Base-by-base conservation (phyloP, 2,797 vertebrate genomes). In the Coregonus sp. region DNA sequence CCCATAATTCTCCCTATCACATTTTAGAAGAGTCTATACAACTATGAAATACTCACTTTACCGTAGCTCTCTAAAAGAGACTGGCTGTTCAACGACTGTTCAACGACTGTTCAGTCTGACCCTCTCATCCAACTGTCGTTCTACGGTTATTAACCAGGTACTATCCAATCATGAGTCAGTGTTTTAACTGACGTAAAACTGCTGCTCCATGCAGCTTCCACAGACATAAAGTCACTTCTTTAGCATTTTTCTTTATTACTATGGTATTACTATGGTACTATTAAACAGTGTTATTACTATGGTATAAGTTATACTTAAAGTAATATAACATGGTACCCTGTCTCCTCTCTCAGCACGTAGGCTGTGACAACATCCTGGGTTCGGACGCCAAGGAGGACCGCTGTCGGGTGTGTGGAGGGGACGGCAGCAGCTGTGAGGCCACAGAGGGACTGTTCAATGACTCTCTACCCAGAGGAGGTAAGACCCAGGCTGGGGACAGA, bases 321-420 rank as follows among this genome's bases (percentile, higher is more conserved):
- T 11, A 61, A 37, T 16, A 37, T 75, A 65, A 31, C 12, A 25
- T 74, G 40, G 9, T 11, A 47, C 11, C 2, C 40, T 47, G 12
- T 75, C 89, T 50, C 85, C 87, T 85, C 75, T 79, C 1, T 80
- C 89, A 99, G 98, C 98, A 99, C 71, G 98, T 99, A 88, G 98
- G 98, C 87, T 99, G 98, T 87, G 98, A 99, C 93, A 98, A 98
- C 94, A 98, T 98, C 94, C 94, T 99, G 95, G 95, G 96, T 70
- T 99, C 98, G 3, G 97, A 97, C 76, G 96, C 97, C 61, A 98
- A 96, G 89, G 98, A 99, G 90, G 98, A 99, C 85, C 95, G 96
- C 69, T 99, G 98, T 73, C 96, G 97, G 7, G 96, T 98, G 83
- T 99, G 98, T 68, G 98, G 98, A 70, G 98, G 97, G 15, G 98